Evolutionary conservation across 2,113 vertebrate species (phyloP).

Genomic region (Albula goreensis): DNA sequence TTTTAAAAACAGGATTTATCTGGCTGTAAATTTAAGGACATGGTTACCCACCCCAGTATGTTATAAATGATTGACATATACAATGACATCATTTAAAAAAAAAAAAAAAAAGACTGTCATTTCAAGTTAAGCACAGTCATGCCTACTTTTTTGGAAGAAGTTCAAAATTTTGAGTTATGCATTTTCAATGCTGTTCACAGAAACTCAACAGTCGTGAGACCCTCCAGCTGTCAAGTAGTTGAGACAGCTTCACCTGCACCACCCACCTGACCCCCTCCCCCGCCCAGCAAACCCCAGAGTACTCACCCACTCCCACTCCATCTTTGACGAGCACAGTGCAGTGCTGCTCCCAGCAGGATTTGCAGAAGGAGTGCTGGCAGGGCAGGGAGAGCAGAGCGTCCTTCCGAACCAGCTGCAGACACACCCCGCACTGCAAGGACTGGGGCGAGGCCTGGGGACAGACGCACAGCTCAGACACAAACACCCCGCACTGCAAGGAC

Average conservation of each 20-base stretch:
- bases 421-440: constrained; percentile 94
- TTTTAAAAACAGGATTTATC: not conserved
- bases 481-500: no score
- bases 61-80: not conserved
- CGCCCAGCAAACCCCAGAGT: not conserved
- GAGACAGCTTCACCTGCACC: constrained; percentile 21
- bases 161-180: not conserved
- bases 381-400: constrained; percentile 89
- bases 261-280: constrained; percentile 32
- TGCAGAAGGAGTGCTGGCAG: constrained; percentile 97
- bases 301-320: constrained; percentile 93
- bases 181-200: not conserved
- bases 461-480: constrained; percentile 21
- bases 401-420: constrained; percentile 94
- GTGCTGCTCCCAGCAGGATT: constrained; percentile 98
- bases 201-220: not conserved
- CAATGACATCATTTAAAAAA: no score
- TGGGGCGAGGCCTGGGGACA: constrained; percentile 64
- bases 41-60: no score
- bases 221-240: not conserved
- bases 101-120: not conserved
- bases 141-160: not conserved
- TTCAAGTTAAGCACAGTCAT: not conserved
- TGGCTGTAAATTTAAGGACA: no score
- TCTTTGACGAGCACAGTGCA: constrained; percentile 97